These are phyloP conservation scores for Pentalonia nigronervosa DNA, from an alignment of 1,140 invertebrate genomes.

Conservation along the genomic window DNA sequence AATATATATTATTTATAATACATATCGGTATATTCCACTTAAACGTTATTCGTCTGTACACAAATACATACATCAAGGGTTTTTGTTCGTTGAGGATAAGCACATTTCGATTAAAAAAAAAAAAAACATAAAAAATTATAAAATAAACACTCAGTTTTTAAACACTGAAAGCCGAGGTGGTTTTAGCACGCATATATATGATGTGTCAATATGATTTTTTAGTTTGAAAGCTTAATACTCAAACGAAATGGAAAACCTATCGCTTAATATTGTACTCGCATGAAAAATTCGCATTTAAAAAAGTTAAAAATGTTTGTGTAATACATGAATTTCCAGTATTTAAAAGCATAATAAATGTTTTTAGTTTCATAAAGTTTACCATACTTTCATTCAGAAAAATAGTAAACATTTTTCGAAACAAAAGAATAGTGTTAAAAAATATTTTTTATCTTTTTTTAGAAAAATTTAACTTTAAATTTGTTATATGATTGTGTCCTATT, in stretches of 20 bases:
- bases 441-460: not conserved
- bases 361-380: not conserved
- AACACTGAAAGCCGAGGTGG: not conserved
- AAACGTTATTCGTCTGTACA: not conserved
- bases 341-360: not conserved
- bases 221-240: not conserved
- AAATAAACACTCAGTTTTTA: not conserved
- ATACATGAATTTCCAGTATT: not conserved
- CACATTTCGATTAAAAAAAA: not conserved
- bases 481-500: not conserved
- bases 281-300: too few species aligned
- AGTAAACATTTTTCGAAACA: not conserved
- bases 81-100: not conserved
- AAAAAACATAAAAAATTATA: not conserved
- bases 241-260: conserved; percentile 25
- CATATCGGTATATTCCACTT: not conserved
- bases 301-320: not conserved
- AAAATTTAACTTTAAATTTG: not conserved
- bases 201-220: not conserved
- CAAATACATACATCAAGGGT: not conserved
- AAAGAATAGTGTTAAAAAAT: not conserved
- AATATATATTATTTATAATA: conserved; percentile 31
- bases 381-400: not conserved
- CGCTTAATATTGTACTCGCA: not conserved
- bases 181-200: not conserved